A percentile compares a stretch with the other conserved stretches of the same genome.
Evolutionary conservation across 2,888 invertebrate genomes (phyloP).

Genomic region (Falcaria lacertinaria): DNA sequence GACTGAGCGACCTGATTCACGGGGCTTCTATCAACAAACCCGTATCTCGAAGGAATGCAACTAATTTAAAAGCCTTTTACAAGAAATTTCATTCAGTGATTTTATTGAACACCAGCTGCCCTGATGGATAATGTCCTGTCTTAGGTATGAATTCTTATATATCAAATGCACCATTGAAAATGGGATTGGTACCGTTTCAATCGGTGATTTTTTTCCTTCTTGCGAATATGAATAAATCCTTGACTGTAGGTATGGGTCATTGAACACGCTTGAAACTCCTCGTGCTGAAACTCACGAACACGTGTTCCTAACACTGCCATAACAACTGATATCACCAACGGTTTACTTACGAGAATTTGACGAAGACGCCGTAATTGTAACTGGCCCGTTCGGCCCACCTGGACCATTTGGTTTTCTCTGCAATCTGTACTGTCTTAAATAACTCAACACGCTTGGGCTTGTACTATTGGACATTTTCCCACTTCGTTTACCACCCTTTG

Average conservation of each 20-base stretch:
- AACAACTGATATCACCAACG: constrained; percentile 6
- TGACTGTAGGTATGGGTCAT: constrained; percentile 23
- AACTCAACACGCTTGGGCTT: constrained; percentile 81
- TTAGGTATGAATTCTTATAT: too few relatives aligned
- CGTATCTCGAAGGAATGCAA: constrained; percentile 89
- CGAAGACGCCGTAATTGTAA: constrained; percentile 52
- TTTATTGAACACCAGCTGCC: too few relatives aligned
- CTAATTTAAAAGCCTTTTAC: too few relatives aligned
- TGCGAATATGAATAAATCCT: neutral
- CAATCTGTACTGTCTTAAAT: constrained; percentile 84
- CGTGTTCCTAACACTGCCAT: constrained; percentile 25
- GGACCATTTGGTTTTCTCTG: constrained; percentile 79
- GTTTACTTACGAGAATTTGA: constrained; percentile 63
- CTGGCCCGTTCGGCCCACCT: constrained; percentile 50
- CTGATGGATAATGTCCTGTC: too few relatives aligned
- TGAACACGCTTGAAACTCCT: constrained; percentile 33
- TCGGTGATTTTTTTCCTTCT: neutral
- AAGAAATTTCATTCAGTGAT: too few relatives aligned
- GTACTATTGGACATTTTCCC: constrained; percentile 66
- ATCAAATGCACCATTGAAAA: too few relatives aligned
- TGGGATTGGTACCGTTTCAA: too few relatives aligned
- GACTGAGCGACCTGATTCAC: constrained; percentile 97
- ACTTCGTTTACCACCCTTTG: constrained; percentile 19
- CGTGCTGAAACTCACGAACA: constrained; percentile 31
- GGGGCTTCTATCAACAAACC: constrained; percentile 98